Evolutionary conservation across 2,113 vertebrate genomes (phyloP).

Genomic region (Tragelaphus strepsiceros): DNA sequence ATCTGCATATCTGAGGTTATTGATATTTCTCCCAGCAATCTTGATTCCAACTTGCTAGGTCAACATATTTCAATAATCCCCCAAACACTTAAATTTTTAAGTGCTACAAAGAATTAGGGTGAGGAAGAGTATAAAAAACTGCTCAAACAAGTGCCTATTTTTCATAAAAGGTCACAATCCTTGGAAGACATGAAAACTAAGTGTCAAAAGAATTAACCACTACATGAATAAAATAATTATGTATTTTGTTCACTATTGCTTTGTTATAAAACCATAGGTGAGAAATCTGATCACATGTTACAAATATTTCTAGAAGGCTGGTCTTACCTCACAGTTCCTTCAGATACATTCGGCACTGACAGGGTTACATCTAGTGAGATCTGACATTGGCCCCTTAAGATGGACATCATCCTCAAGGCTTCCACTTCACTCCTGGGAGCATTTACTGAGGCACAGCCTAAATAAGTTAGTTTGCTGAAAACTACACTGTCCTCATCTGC

Average conservation of each 20-base stretch:
- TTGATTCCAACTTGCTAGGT: too few relatives aligned
- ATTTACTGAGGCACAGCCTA: slow-evolving; percentile 97
- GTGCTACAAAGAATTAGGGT: not conserved
- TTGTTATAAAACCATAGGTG: not conserved
- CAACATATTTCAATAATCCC: not conserved
- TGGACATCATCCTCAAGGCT: slow-evolving; percentile 97
- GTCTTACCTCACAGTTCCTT: slow-evolving; percentile 94
- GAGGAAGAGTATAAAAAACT: not conserved
- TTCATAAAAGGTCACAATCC: not conserved
- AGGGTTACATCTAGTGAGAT: slow-evolving; percentile 94
- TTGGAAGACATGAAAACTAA: not conserved
- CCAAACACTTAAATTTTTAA: not conserved
- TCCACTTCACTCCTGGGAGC: slow-evolving; percentile 97
- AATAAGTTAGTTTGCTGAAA: slow-evolving; percentile 97
- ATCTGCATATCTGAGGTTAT: too few relatives aligned
- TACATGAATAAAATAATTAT: not conserved
- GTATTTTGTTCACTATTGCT: not conserved
- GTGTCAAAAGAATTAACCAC: not conserved
- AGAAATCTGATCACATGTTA: not conserved
- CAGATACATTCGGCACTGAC: slow-evolving; percentile 96
- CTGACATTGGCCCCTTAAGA: slow-evolving; percentile 94
- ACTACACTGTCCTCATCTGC: slow-evolving; percentile 97
- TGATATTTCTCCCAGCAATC: too few relatives aligned
- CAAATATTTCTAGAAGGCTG: not conserved
- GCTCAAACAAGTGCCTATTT: not conserved